Conservation (phyloP, 2,113 vertebrate species). For the Micronisus gabar region DNA sequence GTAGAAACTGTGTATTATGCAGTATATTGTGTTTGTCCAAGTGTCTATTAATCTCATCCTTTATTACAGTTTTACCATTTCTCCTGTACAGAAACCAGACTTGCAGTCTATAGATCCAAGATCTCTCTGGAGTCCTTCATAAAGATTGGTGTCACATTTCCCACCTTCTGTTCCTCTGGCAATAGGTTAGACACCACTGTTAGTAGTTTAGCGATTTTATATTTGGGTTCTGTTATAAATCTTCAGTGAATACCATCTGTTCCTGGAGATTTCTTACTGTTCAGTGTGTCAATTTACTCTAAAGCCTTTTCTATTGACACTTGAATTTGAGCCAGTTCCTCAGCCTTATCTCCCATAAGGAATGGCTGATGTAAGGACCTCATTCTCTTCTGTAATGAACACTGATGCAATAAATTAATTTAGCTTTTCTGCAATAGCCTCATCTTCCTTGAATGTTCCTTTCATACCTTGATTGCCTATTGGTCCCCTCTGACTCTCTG, state of each 20-base stretch:
- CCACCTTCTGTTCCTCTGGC: constrained; percentile 52
- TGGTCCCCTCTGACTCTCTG: constrained; percentile 44
- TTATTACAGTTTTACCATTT: neutral
- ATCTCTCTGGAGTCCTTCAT: constrained; percentile 45
- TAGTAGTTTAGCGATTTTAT: constrained; percentile 25
- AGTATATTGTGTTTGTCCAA: neutral
- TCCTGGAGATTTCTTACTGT: constrained; percentile 50
- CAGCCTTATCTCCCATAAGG: constrained; percentile 35
- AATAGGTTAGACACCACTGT: constrained; percentile 37
- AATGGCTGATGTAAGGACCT: constrained; percentile 32
- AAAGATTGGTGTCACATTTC: constrained; percentile 51
- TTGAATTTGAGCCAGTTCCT: constrained; percentile 52
- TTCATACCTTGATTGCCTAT: constrained; percentile 31
- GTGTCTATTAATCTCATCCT: neutral
- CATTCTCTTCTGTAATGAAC: constrained; percentile 54
- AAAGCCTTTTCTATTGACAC: constrained; percentile 54
- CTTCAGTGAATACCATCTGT: constrained; percentile 55
- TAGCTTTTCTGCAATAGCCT: constrained; percentile 28
- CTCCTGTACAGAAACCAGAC: neutral
- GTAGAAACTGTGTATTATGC: neutral
- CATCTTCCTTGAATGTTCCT: constrained; percentile 28
- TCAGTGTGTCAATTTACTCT: constrained; percentile 43
- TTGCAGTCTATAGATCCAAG: neutral
- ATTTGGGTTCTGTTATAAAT: constrained; percentile 49
- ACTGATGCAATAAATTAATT: constrained; percentile 51